Conservation (phyloP, 2,113 vertebrate genomes). For the Catharus bicknelli region DNA sequence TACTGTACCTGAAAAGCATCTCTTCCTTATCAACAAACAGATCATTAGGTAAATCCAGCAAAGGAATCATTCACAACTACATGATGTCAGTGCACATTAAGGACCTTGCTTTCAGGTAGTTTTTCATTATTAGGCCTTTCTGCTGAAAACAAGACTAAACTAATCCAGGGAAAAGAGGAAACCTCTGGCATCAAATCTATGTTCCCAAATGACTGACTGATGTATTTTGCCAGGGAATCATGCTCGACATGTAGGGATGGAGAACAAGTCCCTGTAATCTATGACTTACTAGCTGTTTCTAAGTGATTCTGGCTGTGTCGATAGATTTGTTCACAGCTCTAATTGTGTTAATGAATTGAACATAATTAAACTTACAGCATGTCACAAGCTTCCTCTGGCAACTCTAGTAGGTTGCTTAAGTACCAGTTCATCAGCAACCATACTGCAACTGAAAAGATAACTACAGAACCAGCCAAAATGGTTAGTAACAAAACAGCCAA, state of each 20-base stretch:
- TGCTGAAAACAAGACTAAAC: constrained; percentile 10
- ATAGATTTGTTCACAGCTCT: constrained; percentile 77
- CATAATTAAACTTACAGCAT: constrained; percentile 78
- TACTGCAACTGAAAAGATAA: not conserved
- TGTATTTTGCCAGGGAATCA: constrained; percentile 39
- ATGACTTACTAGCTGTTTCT: constrained; percentile 71
- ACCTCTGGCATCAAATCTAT: not conserved
- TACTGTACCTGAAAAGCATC: not conserved
- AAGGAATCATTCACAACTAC: not conserved
- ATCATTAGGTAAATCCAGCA: not conserved
- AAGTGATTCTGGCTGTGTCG: constrained; percentile 75
- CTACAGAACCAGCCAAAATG: not conserved
- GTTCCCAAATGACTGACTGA: constrained; percentile 23
- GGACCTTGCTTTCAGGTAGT: not conserved
- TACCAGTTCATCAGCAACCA: constrained; percentile 4
- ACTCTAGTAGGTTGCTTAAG: constrained; percentile 62
- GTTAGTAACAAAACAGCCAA: not conserved
- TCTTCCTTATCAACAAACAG: not conserved
- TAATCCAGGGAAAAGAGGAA: constrained; percentile 21
- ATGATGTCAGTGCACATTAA: not conserved
- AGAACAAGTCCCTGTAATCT: constrained; percentile 53
- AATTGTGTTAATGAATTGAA: constrained; percentile 82
- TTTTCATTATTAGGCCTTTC: constrained; percentile 36
- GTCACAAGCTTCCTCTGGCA: constrained; percentile 72
- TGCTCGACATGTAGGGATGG: not conserved